These are phyloP conservation scores for Blastobasis lacticolella DNA, from an alignment of 2,888 invertebrate genomes.

Conservation along the genomic window DNA sequence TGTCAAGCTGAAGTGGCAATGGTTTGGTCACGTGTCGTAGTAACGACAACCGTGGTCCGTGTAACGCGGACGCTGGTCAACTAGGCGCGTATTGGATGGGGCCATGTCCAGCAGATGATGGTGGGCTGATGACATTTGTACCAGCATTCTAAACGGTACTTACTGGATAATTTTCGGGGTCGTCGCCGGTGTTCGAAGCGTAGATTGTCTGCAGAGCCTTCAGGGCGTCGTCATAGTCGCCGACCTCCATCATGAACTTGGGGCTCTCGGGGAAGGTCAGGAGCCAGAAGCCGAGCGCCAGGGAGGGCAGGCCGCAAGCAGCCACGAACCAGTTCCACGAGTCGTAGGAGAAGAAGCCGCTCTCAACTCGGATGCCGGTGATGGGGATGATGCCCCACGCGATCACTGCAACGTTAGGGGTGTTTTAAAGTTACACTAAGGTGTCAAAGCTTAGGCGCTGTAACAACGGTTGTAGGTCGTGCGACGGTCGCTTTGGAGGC, in stretches of 20 bases:
- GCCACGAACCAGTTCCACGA: slow-evolving; percentile 89
- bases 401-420: slow-evolving; percentile 68
- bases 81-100: too few species aligned
- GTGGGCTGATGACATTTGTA: too few species aligned
- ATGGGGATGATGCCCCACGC: slow-evolving; percentile 87
- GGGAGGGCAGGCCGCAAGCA: slow-evolving; percentile 81
- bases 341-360: slow-evolving; percentile 77
- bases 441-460: background rate
- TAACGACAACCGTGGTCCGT: too few species aligned
- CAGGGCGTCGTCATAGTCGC: slow-evolving; percentile 84
- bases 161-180: slow-evolving; percentile 82
- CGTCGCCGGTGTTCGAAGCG: slow-evolving; percentile 80
- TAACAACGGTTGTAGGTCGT: too few species aligned
- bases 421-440: background rate
- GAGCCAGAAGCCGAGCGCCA: slow-evolving; percentile 80
- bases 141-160: slow-evolving; percentile 23
- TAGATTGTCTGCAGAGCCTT: slow-evolving; percentile 80
- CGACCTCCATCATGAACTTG: slow-evolving; percentile 86
- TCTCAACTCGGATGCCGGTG: slow-evolving; percentile 73
- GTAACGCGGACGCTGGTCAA: too few species aligned
- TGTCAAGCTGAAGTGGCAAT: too few species aligned
- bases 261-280: slow-evolving; percentile 87
- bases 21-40: too few species aligned
- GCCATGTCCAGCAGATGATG: too few species aligned
- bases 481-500: too few species aligned